These are phyloP conservation scores for Catocala sponsa DNA, from an alignment of 2,888 invertebrate species.

Conservation along the genomic window DNA sequence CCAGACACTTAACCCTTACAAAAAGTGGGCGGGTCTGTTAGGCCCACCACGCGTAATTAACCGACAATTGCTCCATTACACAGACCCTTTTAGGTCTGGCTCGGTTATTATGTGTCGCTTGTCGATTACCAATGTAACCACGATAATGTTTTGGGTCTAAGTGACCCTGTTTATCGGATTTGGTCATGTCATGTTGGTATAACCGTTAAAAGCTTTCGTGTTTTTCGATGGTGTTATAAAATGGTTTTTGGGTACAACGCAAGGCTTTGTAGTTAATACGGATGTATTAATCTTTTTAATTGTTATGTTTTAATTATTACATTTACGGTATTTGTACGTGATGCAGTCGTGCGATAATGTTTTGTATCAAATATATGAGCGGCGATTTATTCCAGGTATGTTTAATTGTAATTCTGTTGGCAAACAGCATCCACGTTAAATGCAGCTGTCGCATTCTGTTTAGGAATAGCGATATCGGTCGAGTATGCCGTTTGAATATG, in stretches of 20 bases:
- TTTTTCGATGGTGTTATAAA: constrained; percentile 1
- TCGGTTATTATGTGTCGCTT: constrained; percentile 66
- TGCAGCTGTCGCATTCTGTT: constrained; percentile 15
- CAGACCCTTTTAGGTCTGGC: constrained; percentile 64
- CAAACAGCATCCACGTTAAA: neutral
- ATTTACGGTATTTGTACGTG: neutral
- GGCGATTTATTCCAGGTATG: constrained; percentile 4
- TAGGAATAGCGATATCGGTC: constrained; percentile 1
- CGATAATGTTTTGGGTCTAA: constrained; percentile 53
- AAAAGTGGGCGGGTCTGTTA: constrained; percentile 46
- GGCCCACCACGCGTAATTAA: constrained; percentile 67
- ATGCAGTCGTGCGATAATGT: neutral
- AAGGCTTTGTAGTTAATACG: neutral
- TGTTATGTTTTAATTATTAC: neutral
- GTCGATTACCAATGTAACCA: constrained; percentile 67
- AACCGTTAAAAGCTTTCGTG: constrained; percentile 6
- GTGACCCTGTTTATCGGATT: constrained; percentile 49
- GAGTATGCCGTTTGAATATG: constrained; percentile 2
- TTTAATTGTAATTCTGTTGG: constrained; percentile 13
- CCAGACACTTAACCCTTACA: constrained; percentile 43
- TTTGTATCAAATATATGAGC: neutral
- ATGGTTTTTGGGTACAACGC: neutral
- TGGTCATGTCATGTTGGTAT: constrained; percentile 28
- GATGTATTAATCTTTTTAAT: constrained; percentile 9
- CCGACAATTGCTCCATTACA: constrained; percentile 73